Conservation (phyloP, 2,113 vertebrate species). For the Tonatia bakeri region DNA sequence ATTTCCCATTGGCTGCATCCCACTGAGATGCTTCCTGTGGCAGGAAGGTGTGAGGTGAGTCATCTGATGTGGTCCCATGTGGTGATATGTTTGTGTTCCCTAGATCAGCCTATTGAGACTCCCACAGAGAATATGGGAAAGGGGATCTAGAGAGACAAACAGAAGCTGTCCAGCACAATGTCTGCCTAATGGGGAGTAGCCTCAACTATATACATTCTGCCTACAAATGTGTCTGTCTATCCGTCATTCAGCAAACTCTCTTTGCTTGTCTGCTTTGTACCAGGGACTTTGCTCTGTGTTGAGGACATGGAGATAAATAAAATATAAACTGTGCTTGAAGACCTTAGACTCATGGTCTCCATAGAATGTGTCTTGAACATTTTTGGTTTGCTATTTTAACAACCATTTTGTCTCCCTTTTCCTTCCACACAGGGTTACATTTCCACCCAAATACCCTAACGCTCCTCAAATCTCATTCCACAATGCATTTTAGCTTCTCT, state of each 20-base stretch:
- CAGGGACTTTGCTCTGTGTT: not conserved
- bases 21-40: not conserved
- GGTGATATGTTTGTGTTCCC: too few relatives aligned
- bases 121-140: not conserved
- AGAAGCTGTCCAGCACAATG: not conserved
- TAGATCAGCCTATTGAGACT: not conserved
- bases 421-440: not conserved
- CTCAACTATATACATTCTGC: not conserved
- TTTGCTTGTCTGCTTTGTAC: not conserved
- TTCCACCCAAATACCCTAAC: not conserved
- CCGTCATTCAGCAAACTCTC: not conserved
- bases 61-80: not conserved
- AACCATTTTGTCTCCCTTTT: not conserved
- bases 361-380: not conserved
- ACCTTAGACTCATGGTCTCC: not conserved
- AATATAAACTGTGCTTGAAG: not conserved
- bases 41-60: not conserved
- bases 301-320: not conserved
- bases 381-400: not conserved
- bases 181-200: not conserved
- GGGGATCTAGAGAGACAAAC: not conserved
- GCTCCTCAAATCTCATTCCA: not conserved
- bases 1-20: not conserved
- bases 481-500: not conserved
- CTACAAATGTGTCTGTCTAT: not conserved